Conservation (phyloP, 1,140 invertebrate genomes). For the Hyles euphorbiae region DNA sequence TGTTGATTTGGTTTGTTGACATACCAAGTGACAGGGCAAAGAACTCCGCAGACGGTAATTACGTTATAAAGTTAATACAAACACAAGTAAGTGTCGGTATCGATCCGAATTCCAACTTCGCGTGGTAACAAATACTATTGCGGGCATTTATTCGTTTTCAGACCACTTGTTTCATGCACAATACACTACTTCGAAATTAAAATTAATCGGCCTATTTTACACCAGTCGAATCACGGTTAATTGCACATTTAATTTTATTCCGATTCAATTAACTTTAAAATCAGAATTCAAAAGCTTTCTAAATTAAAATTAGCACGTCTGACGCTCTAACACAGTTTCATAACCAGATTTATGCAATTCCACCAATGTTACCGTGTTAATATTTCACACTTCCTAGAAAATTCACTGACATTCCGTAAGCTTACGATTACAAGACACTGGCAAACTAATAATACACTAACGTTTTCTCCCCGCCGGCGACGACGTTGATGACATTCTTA, state of each 20-base stretch:
- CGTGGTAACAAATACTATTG: neutral
- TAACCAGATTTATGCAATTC: too few species aligned
- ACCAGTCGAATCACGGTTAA: too few species aligned
- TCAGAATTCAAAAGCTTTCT: too few species aligned
- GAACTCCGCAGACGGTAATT: neutral
- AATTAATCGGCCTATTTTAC: too few species aligned
- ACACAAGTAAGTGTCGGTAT: conserved; percentile 8
- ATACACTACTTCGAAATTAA: too few species aligned
- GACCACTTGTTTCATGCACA: too few species aligned
- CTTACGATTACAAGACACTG: conserved; percentile 1
- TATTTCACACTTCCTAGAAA: neutral
- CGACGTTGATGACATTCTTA: conserved; percentile 57
- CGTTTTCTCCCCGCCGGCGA: conserved; percentile 51
- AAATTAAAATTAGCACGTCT: too few species aligned
- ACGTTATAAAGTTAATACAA: conserved; percentile 4
- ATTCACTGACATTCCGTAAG: conserved; percentile 1
- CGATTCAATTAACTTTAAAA: too few species aligned
- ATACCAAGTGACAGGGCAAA: neutral
- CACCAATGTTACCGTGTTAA: too few species aligned
- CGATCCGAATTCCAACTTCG: conserved; percentile 9
- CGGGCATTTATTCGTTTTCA: neutral
- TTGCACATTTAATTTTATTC: too few species aligned
- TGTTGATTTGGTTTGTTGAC: neutral
- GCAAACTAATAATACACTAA: conserved; percentile 45
- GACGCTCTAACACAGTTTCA: too few species aligned